Base-by-base conservation (phyloP, 2,888 invertebrate genomes). In the Rhopalosiphum nymphaeae region DNA sequence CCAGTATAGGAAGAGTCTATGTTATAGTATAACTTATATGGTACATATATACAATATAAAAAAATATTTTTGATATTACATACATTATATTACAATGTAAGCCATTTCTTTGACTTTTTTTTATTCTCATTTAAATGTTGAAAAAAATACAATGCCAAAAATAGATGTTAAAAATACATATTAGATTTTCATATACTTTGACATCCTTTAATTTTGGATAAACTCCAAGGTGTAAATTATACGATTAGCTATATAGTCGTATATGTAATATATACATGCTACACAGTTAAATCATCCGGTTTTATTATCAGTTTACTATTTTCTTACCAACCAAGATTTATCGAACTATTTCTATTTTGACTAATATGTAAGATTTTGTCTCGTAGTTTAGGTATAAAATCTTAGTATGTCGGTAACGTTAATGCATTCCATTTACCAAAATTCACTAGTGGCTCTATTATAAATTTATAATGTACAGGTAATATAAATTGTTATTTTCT, bases 201-300 rank as follows among this genome's bases (percentile, higher is more conserved):
- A 94, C 93, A 91, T 90, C 61, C 85, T 92, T 93, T 93, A 11
- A 42, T 89, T 94, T 91, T 94, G 94, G 94, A 86, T 29, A 29
- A 53, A 67, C 67, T 91, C 94, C 94, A 94, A 94, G 86, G 86
- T 91, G 94, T 94, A 87, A 94, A 91, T 94, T 91, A 94, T 56
- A 87, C 86, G 7, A 46, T 94, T 90, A 61, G 42, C 85, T 67
- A n/a, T 53, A 86, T 94, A n/a, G n/a, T 46, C 57, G 49, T 53
- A 3, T 78, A 42, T 78, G 36, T 36, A 21, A 36, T 78, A 78
- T 78, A 21, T 78, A 78, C 21, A 78, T 42, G 21, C 61, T 91
- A 36, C 2, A 67, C 21, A 36, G 78, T 78, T 78, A 78, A 9
- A 36, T 42, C 36, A 78, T 87, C 9, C 49, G 46, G 42, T 16